Base-by-base conservation (phyloP, 2,797 vertebrate species). In the Protosalanx chinensis region DNA sequence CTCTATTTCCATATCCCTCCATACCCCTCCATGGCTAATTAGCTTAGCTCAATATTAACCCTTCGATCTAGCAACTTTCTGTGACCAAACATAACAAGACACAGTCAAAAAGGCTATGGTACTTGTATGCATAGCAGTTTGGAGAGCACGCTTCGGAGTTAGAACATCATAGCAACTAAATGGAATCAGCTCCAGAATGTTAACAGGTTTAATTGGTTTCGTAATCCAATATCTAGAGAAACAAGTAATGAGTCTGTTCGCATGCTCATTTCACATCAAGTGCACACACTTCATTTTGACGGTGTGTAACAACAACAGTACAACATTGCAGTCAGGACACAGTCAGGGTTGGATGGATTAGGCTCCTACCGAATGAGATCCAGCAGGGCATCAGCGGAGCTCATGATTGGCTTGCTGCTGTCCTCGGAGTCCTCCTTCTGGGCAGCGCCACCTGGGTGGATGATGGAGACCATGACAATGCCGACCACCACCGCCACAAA, bases 401-500 rank as follows among this genome's bases (percentile, higher is more conserved):
- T 99, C 93, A 96, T 96, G 86, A 98, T 95, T 7, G 96, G 94
- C 81, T 97, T 98, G 72, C 95, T 93, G 0, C 95, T 94, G 32
- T 97, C 95, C 57, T 95, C 95, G 0, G 93, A 93, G 61, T 85
- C 94, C 82, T 98, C 97, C 84, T 98, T 98, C 90, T 98, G 96
- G 29, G 98, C 97, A 0, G 95, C 96, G 8, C 96, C 95, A 0
- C 98, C 97, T 0, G 97, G 98, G 79, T 99, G 97, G 87, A 99
- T 98, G 85, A 96, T 92, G 85, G 95, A 96, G 3, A 98, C 98
- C 96, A 99, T 97, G 89, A 98, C 77, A 74, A 99, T 99, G 69
- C 98, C 97, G 88, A 98, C 96, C 7, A 98, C 85, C 69, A 99
- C 97, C 0, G 97, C 97, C 71, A 99, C 92, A 53, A 99, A 98